Evolutionary conservation across 2,113 vertebrate genomes (phyloP).

Genomic region (Cephalophus harveyi): DNA sequence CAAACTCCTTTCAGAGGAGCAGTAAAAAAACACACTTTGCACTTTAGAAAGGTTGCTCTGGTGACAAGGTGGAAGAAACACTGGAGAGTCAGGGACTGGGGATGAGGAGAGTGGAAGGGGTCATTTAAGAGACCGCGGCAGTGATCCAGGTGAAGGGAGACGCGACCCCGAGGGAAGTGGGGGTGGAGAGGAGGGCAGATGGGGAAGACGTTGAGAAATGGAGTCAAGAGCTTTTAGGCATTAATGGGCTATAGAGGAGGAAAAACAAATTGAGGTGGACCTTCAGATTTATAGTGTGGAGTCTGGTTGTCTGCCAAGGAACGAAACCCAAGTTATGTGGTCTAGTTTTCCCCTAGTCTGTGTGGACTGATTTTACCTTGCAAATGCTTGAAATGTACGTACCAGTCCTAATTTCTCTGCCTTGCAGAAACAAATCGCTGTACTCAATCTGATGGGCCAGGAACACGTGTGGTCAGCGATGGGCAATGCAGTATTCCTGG

Average conservation of each 20-base stretch:
- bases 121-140: not conserved
- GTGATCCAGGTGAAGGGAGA: not conserved
- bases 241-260: not conserved
- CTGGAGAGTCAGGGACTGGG: not conserved
- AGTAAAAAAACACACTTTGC: not conserved
- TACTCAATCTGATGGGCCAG: not conserved
- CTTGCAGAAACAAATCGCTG: not conserved
- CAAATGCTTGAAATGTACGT: not conserved
- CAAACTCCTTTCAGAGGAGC: not conserved
- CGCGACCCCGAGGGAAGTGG: not conserved
- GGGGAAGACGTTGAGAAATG: not conserved
- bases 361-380: not conserved
- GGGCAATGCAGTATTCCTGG: not conserved
- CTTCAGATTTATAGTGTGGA: not conserved
- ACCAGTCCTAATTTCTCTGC: not conserved
- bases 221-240: not conserved
- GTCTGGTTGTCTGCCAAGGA: not conserved
- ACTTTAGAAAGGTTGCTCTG: not conserved
- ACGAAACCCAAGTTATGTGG: not conserved
- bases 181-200: not conserved
- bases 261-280: not conserved
- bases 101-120: not conserved
- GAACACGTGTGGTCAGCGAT: not conserved
- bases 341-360: not conserved
- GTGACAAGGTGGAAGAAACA: not conserved